These are phyloP conservation scores for Rhodeus uyekii DNA, from an alignment of 2,797 vertebrate species.

Conservation along the genomic window DNA sequence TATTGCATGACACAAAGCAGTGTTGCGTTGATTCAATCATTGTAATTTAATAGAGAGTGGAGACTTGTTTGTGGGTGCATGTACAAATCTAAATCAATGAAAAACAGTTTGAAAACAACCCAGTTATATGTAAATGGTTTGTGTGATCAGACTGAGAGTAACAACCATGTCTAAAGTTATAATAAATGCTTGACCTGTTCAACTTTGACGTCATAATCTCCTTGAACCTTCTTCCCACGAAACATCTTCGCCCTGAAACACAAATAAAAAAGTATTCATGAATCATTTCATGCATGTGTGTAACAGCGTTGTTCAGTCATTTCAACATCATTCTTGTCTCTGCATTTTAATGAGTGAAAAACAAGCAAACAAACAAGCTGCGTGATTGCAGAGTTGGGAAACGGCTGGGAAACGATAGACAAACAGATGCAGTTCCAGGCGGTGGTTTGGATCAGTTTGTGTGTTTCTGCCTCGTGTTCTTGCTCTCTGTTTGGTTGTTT, in stretches of 20 bases:
- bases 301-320: background rate
- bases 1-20: background rate
- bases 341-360: slow-evolving; percentile 3
- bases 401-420: background rate
- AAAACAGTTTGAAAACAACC: background rate
- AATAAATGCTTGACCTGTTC: slow-evolving; percentile 84
- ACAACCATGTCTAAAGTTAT: background rate
- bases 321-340: background rate
- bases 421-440: background rate
- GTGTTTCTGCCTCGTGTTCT: background rate
- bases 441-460: background rate
- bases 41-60: too few species aligned
- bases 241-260: slow-evolving; percentile 90
- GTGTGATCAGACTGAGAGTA: background rate
- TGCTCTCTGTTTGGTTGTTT: background rate
- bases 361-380: background rate
- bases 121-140: background rate
- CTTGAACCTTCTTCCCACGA: slow-evolving; percentile 92
- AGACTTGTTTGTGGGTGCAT: background rate
- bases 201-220: slow-evolving; percentile 93
- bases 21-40: too few species aligned
- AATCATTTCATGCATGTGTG: background rate
- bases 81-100: background rate
- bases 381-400: background rate
- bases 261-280: background rate